Evolutionary conservation across 2,888 invertebrate genomes (phyloP).

Genomic region (Drosophila parthenogenetica): DNA sequence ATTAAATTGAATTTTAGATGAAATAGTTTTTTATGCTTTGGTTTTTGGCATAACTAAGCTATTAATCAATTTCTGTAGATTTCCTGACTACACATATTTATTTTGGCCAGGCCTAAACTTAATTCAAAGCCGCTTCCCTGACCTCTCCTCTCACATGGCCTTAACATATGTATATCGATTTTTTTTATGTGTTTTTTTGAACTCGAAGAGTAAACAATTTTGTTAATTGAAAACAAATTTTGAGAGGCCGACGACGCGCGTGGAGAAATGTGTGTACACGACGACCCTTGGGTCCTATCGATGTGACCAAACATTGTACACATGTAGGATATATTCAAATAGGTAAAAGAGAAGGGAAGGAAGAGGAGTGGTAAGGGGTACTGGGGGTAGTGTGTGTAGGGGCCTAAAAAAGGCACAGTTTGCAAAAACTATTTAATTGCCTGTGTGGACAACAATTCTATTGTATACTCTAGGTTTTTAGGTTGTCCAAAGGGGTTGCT

Average conservation of each 20-base stretch:
- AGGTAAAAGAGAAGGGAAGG: background rate
- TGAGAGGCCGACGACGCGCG: conserved; percentile 19
- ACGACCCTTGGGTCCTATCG: conserved; percentile 44
- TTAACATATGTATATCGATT: conserved; percentile 35
- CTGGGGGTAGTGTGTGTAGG: background rate
- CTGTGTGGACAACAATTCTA: conserved; percentile 16
- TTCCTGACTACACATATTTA: conserved; percentile 29
- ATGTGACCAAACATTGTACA: conserved; percentile 26
- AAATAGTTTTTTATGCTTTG: background rate
- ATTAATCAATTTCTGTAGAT: conserved; percentile 13
- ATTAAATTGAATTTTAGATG: conserved; percentile 8
- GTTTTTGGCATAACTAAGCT: background rate
- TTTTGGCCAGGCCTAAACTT: conserved; percentile 30
- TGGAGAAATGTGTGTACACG: background rate
- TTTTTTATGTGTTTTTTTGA: conserved; percentile 6
- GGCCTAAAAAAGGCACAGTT: conserved; percentile 18
- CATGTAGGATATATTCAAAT: background rate
- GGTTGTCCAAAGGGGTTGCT: background rate
- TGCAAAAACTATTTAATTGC: conserved; percentile 44
- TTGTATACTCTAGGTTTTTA: conserved; percentile 4
- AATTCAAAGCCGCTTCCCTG: conserved; percentile 20
- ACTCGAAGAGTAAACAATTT: conserved; percentile 57
- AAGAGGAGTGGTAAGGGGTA: too few species aligned
- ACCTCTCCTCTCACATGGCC: background rate
- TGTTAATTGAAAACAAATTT: conserved; percentile 80